Conservation (phyloP, 1,140 invertebrate genomes). For the Dolichoris vasculosae region DNA sequence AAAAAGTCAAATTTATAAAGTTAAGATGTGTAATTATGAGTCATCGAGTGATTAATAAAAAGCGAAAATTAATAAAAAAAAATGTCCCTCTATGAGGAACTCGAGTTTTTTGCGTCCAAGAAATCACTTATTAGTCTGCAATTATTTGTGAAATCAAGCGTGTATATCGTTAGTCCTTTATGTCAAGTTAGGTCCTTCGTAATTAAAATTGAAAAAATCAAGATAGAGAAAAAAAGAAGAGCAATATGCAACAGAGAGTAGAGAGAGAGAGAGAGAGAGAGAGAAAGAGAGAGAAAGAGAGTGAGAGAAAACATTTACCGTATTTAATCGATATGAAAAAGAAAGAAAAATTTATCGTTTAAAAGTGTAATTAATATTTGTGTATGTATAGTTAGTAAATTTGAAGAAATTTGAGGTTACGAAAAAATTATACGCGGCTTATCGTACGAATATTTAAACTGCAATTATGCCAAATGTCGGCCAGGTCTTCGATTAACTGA, state of each 20-base stretch:
- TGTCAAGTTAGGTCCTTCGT: background rate
- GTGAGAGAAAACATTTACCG: conserved; percentile 32
- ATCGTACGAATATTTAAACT: conserved; percentile 39
- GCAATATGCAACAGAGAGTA: background rate
- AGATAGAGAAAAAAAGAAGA: conserved; percentile 35
- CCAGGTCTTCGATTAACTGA: conserved; percentile 45
- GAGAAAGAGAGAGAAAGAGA: conserved; percentile 40
- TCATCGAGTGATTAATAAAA: conserved; percentile 32
- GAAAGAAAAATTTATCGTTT: conserved; percentile 29
- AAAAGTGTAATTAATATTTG: conserved; percentile 38
- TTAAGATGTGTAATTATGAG: conserved; percentile 28
- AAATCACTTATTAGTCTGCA: conserved; percentile 1
- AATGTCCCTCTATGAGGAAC: conserved; percentile 29
- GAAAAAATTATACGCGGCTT: conserved; percentile 52
- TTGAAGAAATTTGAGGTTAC: conserved; percentile 56
- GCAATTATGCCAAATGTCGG: conserved; percentile 48
- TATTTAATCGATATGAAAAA: conserved; percentile 51
- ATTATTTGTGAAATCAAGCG: conserved; percentile 1
- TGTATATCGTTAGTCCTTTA: background rate
- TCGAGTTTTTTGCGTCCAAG: conserved; percentile 32
- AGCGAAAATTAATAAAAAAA: conserved; percentile 19
- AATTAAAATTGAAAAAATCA: conserved; percentile 15
- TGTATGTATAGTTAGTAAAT: conserved; percentile 51
- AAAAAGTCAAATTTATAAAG: conserved; percentile 13
- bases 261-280: background rate